Percentiles rank a stretch among this genome's conserved stretches.
These are phyloP conservation scores for human (Homo sapiens) DNA, from an alignment of 2,113 vertebrate species.

Conservation along the genomic window GRCh38 chr4:71938001-71938500, in stretches of 20 bases:
- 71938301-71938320: not conserved
- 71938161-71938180: not conserved
- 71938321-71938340: not conserved
- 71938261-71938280: not conserved
- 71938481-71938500: not conserved
- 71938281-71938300: not conserved
- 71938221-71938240: not conserved
- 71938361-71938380: not conserved
- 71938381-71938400: not conserved
- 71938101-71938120: conserved; percentile 3
- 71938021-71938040: not conserved
- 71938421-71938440: not conserved
- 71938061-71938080: not conserved
- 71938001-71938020: not conserved
- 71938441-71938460: not conserved
- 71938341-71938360: not conserved
- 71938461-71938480: not conserved
- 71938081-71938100: not conserved
- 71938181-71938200: not conserved
- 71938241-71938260: not conserved
- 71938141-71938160: not conserved
- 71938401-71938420: not conserved
- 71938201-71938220: not conserved
- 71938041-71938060: not conserved
- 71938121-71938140: not conserved